Evolutionary conservation across 1,140 invertebrate genomes (phyloP).

Genomic region (Drosophila novamexicana): DNA sequence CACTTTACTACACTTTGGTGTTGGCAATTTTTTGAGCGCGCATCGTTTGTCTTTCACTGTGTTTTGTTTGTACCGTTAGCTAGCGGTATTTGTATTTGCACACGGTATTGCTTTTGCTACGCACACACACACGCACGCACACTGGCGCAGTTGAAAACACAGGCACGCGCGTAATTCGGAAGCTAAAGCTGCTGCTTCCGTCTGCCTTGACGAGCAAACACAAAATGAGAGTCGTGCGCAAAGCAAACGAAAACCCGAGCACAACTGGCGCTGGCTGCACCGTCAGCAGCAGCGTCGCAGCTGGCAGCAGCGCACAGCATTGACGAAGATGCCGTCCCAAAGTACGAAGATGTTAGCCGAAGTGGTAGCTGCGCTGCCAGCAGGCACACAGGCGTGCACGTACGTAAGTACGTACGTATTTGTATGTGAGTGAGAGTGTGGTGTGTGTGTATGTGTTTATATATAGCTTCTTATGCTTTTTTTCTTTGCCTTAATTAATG

Average conservation of each 20-base stretch:
- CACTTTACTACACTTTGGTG: slow-evolving; percentile 35
- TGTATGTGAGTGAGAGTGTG: no score
- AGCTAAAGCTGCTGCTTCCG: slow-evolving; percentile 61
- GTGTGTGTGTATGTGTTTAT: slow-evolving; percentile 15
- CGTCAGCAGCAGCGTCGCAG: slow-evolving; percentile 12
- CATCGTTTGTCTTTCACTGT: slow-evolving; percentile 41
- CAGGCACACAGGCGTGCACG: slow-evolving; percentile 13
- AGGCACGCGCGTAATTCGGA: slow-evolving; percentile 48
- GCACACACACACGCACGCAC: slow-evolving; percentile 24
- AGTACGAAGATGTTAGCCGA: slow-evolving; percentile 65
- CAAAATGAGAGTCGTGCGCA: slow-evolving; percentile 82
- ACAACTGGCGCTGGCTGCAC: slow-evolving; percentile 36
- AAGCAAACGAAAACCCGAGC: slow-evolving; percentile 77
- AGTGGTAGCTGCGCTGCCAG: slow-evolving; percentile 42
- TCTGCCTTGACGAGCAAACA: slow-evolving; percentile 77
- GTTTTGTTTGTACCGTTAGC: slow-evolving; percentile 44
- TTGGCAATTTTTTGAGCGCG: slow-evolving; percentile 47
- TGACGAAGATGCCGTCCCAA: slow-evolving; percentile 64
- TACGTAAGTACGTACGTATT: not conserved
- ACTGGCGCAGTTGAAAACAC: slow-evolving; percentile 8
- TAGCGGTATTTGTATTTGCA: slow-evolving; percentile 43
- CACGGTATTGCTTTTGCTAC: slow-evolving; percentile 16
- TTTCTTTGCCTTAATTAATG: slow-evolving; percentile 73
- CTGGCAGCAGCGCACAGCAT: slow-evolving; percentile 9
- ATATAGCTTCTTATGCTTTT: slow-evolving; percentile 55